A percentile compares a stretch with the other conserved stretches of the same genome.
phyloP scores from a whole-genome alignment of 2,113 vertebrate genomes.

The Hippocampus abdominalis region DNA sequence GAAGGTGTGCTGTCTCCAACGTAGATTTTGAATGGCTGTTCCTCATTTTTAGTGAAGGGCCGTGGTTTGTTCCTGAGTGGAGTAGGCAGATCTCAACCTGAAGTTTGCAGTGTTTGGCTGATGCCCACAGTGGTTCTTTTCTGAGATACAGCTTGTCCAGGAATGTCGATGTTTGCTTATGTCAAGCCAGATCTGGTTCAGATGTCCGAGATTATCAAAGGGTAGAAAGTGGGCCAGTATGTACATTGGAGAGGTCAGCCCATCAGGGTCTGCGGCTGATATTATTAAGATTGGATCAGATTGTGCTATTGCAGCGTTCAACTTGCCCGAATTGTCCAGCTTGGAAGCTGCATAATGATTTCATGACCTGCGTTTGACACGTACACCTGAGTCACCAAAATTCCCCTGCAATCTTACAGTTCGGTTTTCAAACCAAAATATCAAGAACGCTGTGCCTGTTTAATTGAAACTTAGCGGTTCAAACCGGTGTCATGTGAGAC shows the following conservation, averaged over 20 bases:
- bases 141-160: not conserved
- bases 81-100: not conserved
- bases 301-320: not conserved
- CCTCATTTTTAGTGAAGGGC: no score
- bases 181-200: not conserved
- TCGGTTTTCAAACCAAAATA: not conserved
- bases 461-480: no score
- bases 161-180: not conserved
- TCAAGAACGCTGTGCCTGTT: not conserved
- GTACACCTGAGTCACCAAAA: not conserved
- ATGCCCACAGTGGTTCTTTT: not conserved
- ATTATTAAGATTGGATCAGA: not conserved
- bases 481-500: no score
- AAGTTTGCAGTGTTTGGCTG: not conserved
- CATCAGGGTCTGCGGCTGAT: not conserved
- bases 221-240: not conserved
- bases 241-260: no score
- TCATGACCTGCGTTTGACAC: not conserved
- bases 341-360: not conserved
- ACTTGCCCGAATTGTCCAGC: not conserved
- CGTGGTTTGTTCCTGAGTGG: no score
- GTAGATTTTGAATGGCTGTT: no score
- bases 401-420: not conserved
- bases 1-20: no score
- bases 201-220: not conserved